Base-by-base conservation (phyloP, 2,888 invertebrate species). In the Germaria angustata region DNA sequence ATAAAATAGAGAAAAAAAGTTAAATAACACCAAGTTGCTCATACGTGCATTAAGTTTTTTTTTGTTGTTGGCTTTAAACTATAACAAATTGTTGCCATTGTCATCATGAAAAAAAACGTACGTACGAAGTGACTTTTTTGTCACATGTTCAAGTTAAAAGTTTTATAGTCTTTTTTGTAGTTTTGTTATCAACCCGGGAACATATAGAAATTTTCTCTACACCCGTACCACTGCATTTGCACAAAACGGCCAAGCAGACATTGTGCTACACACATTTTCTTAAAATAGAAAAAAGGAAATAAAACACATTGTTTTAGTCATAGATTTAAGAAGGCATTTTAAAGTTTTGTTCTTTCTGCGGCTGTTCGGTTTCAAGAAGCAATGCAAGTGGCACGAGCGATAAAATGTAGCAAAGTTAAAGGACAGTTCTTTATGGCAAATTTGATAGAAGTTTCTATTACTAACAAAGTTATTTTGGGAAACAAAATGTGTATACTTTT, bases 91-190 rank as follows among this genome's bases (percentile, higher is more conserved):
- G 3, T 44, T 44, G 22, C 36, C 36, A 13, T 36, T 49, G 11
- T 11, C 24, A 13, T 46, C 17, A 15, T 49, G 5, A 3, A 28
- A 5, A 36, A 22, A 59, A 71, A 76, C 44, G 63, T 65, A 81
- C 76, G 71, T 68, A 66, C 66, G 20, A 7, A 39, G 32, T 39
- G n/a, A 20, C 32, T 22, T 20, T 46, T 72, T 77, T 81, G 72
- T 81, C 77, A 81, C 73, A 78, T 78, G 59, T 72, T 76, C 59
- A 17, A 61, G 49, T 76, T 71, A 57, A 65, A 76, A 71, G 15
- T 24, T 59, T 73, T 73, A 73, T 78, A 63, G 81, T 73, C 63
- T 28, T 71, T 36, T 55, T 63, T 55, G 55, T 71, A 71, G 61
- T 63, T n/a, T 63, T 41, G 28, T 71, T 71, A 63, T 78, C 71